These are phyloP conservation scores for Channallabes apus DNA, from an alignment of 2,797 vertebrate genomes.

Conservation along the genomic window DNA sequence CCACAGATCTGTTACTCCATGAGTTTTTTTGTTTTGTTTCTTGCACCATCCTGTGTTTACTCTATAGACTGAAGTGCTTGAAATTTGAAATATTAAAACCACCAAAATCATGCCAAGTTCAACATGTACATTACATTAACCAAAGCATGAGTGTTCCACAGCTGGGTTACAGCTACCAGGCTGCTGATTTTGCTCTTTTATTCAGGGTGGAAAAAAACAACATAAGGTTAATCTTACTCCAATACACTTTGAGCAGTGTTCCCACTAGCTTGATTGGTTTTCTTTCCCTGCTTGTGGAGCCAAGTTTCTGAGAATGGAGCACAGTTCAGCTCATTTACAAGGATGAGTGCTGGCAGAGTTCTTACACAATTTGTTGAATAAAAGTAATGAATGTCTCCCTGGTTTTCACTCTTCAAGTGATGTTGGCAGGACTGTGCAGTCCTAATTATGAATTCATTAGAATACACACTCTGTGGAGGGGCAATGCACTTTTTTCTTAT, in stretches of 20 bases:
- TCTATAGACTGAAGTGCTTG: not conserved
- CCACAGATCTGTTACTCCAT: not conserved
- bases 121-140: not conserved
- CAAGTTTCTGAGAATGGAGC: conserved; percentile 46
- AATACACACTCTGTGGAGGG: conserved; percentile 16
- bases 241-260: conserved; percentile 12
- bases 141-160: conserved; percentile 22
- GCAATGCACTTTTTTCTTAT: too few species aligned
- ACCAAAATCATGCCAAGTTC: not conserved
- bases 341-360: conserved; percentile 36
- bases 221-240: conserved; percentile 61
- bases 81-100: not conserved
- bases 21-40: not conserved
- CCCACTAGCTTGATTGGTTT: not conserved
- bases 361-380: conserved; percentile 30
- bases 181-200: conserved; percentile 25
- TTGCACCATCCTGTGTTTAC: not conserved
- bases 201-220: conserved; percentile 5
- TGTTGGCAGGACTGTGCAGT: conserved; percentile 17
- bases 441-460: conserved; percentile 17
- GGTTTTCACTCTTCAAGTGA: conserved; percentile 44
- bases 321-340: conserved; percentile 30
- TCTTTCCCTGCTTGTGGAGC: not conserved
- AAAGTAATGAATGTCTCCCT: conserved; percentile 44
- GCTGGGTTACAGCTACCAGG: conserved; percentile 1